Conservation (phyloP, 1,140 invertebrate genomes). For the Bombus consobrinus region DNA sequence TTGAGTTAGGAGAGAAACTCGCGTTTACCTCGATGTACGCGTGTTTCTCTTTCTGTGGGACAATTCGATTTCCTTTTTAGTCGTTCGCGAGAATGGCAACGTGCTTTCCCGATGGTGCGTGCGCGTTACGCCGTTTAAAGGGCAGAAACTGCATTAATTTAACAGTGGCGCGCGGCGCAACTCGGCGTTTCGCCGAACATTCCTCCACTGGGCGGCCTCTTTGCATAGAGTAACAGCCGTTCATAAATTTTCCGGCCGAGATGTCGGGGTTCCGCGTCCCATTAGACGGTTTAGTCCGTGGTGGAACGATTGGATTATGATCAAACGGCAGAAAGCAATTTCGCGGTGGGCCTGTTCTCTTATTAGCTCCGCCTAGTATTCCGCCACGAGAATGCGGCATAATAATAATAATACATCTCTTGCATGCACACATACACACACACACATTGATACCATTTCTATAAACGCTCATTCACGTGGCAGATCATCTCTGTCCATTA, state of each 20-base stretch:
- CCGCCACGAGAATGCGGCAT: conserved; percentile 51
- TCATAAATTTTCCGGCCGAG: conserved; percentile 68
- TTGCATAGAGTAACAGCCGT: conserved; percentile 48
- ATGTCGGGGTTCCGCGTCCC: conserved; percentile 61
- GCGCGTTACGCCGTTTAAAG: conserved; percentile 53
- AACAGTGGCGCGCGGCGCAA: conserved; percentile 27
- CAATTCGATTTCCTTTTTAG: conserved; percentile 14
- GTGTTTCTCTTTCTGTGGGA: background rate
- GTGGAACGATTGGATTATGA: conserved; percentile 72
- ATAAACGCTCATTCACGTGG: background rate
- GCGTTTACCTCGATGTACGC: background rate
- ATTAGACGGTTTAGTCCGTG: conserved; percentile 64
- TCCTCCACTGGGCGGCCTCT: conserved; percentile 48
- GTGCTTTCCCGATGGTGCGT: conserved; percentile 1
- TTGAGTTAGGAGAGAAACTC: background rate
- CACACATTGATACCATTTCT: too few relatives aligned
- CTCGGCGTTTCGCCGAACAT: conserved; percentile 35
- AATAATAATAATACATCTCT: conserved; percentile 35
- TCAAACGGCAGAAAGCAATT: conserved; percentile 72
- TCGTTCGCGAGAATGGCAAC: background rate
- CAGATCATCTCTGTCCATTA: background rate
- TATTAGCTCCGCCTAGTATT: conserved; percentile 48
- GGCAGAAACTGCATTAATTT: conserved; percentile 62
- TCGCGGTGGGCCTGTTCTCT: conserved; percentile 60
- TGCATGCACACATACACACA: too few relatives aligned